Evolutionary conservation across 2,113 vertebrate species (phyloP), one percentile per base, ranked within the genome.

Genomic region (Istiophorus platypterus): DNA sequence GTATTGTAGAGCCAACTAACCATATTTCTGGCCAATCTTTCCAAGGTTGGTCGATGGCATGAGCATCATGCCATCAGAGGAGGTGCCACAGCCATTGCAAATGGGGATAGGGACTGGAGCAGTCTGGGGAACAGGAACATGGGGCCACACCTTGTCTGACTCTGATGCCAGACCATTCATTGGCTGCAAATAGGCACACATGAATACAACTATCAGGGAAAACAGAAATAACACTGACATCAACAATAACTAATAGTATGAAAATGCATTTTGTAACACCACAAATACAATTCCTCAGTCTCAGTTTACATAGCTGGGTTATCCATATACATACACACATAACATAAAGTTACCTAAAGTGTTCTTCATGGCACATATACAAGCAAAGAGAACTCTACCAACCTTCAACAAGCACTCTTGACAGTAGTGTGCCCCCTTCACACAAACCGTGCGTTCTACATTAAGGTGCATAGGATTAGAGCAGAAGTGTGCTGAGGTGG

Each of bases 321-420:
- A 82, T 51, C 17, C 62, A n/a, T 54, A 4, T 24, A 29, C 41
- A 66, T 26, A 4, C n/a, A 4, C 27, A 29, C 41, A 66, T 26
- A 4, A 26, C 39, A 66, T 26, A 4, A 78, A 69, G 24, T 39
- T n/a, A 62, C 73, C 61, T 20, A 65, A 18, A 81, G 58, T 54
- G 24, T 72, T 18, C 63, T 61, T 12, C 45, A 45, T 27, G 56
- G 18, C 62, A 73, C 29, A 58, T 8, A 73, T 29, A 58, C 45
- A 89, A 56, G 64, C 59, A 20, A 79, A 66, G 27, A 17, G 61
- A 92, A 83, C 42, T 85, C 13, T 80, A 99, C 98, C 81, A 95
- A 99, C 98, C 98, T 99, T 97, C 86, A 94, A 96, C 75, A 97
- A 92, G 95, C 97, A 98, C 87, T 96, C 96, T 94, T 91, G 95